A percentile compares a stretch with the other conserved stretches of the same genome.
These are phyloP conservation scores for Eriocheir sinensis DNA, from an alignment of 1,140 invertebrate genomes.

Conservation along the genomic window DNA sequence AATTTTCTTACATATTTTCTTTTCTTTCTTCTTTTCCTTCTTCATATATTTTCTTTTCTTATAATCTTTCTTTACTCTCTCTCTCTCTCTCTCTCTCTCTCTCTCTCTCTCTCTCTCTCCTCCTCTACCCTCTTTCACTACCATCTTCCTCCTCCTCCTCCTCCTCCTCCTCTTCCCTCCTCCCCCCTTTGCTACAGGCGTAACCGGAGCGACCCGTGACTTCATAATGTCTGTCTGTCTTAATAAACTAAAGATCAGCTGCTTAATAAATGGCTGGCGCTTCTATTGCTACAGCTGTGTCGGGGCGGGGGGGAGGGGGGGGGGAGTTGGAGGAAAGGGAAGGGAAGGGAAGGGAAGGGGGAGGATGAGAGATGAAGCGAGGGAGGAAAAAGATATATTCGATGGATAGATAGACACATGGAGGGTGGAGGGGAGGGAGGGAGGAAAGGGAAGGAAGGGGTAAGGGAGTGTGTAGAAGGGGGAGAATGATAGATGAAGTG, in stretches of 20 bases:
- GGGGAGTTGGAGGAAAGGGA: background rate
- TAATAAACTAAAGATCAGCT: constrained; percentile 17
- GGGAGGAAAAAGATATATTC: background rate
- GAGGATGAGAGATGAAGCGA: background rate
- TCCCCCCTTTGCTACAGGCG: background rate
- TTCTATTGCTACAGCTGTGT: background rate
- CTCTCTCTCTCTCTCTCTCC: background rate
- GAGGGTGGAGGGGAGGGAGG: background rate
- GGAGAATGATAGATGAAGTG: background rate
- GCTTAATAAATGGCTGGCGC: background rate
- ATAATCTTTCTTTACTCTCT: background rate
- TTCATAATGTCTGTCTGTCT: constrained; percentile 14
- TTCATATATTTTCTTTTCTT: too few relatives aligned
- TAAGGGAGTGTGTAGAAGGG: too few relatives aligned
- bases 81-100: background rate
- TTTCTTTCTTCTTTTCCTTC: too few relatives aligned
- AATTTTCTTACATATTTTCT: too few relatives aligned
- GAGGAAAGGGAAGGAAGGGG: background rate
- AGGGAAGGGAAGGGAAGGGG: background rate
- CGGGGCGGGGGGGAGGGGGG: background rate
- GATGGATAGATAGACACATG: background rate
- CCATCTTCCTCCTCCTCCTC: background rate
- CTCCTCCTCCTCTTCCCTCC: background rate
- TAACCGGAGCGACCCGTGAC: background rate
- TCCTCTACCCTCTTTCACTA: background rate